These are phyloP conservation scores for Sebastes schlegelii DNA, from an alignment of 2,113 vertebrate genomes.

Conservation along the genomic window DNA sequence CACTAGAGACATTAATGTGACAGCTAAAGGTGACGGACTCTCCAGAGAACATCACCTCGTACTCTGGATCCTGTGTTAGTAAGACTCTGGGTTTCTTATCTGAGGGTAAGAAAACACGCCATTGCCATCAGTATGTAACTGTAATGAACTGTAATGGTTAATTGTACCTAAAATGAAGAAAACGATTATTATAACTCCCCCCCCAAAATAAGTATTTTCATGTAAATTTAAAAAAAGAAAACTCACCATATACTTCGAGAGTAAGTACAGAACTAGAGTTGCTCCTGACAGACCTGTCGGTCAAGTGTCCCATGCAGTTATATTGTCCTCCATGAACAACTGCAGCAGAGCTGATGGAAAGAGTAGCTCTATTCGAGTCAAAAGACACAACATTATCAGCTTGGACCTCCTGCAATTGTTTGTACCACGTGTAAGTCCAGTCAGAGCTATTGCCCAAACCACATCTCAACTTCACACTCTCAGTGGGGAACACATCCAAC, in stretches of 20 bases:
- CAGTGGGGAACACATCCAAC: slow-evolving; percentile 60
- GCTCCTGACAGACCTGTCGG: slow-evolving; percentile 36
- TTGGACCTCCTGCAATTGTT: neutral
- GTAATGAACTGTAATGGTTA: no score
- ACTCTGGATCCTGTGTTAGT: slow-evolving; percentile 42
- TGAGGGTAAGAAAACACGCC: slow-evolving; percentile 16
- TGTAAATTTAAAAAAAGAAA: neutral
- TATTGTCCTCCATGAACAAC: slow-evolving; percentile 1
- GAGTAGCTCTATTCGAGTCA: neutral
- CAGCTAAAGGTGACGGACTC: slow-evolving; percentile 50
- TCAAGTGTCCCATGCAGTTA: slow-evolving; percentile 22
- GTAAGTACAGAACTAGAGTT: rapidly evolving
- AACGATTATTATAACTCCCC: neutral
- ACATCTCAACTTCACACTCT: slow-evolving; percentile 59
- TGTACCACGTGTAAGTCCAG: slow-evolving; percentile 60
- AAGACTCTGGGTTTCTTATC: slow-evolving; percentile 26
- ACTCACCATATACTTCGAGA: slow-evolving; percentile 54
- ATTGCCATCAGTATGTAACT: neutral
- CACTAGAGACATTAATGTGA: slow-evolving; percentile 31
- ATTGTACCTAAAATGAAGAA: neutral
- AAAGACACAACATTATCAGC: neutral
- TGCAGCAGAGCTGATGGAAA: slow-evolving; percentile 52
- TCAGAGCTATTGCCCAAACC: neutral
- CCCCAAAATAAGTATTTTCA: rapidly evolving
- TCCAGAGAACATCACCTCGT: slow-evolving; percentile 28